Conservation (phyloP, 2,113 vertebrate genomes). For the Lepus timidus region DNA sequence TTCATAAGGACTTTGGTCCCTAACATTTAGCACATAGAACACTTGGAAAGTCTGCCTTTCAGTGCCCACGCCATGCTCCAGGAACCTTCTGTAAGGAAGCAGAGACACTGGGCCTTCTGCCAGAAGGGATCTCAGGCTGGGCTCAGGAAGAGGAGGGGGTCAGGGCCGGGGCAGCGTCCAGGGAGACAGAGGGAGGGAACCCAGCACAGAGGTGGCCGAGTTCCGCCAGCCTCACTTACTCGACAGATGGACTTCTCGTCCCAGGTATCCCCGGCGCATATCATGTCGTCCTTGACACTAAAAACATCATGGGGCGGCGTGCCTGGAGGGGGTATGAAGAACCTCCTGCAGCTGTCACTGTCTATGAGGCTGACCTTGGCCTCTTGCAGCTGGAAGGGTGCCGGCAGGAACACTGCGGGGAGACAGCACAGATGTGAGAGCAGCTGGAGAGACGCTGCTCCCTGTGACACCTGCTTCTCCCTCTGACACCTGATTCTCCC, state of each 20-base stretch:
- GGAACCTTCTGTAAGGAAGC: background rate
- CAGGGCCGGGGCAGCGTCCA: background rate
- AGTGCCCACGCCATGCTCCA: background rate
- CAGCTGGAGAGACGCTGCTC: too few relatives aligned
- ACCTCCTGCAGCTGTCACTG: accelerated
- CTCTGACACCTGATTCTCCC: too few relatives aligned
- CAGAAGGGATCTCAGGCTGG: background rate
- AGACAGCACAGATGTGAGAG: background rate
- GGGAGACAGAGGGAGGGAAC: background rate
- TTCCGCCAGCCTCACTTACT: constrained; percentile 30
- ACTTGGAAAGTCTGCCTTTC: background rate
- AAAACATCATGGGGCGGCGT: background rate
- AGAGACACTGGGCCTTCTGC: background rate
- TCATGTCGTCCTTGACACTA: background rate
- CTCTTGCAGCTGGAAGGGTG: background rate
- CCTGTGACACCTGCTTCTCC: background rate
- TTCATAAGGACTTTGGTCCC: background rate
- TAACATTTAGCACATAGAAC: background rate
- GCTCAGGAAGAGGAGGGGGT: too few relatives aligned
- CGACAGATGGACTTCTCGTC: background rate
- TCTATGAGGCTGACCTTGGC: background rate
- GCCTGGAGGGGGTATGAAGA: accelerated
- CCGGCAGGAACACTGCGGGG: background rate
- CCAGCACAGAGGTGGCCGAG: background rate
- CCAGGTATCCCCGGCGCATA: background rate